Evolutionary conservation across 2,797 vertebrate genomes (phyloP), one percentile per base, ranked within the genome.

Genomic region (Luscinia luscinia): DNA sequence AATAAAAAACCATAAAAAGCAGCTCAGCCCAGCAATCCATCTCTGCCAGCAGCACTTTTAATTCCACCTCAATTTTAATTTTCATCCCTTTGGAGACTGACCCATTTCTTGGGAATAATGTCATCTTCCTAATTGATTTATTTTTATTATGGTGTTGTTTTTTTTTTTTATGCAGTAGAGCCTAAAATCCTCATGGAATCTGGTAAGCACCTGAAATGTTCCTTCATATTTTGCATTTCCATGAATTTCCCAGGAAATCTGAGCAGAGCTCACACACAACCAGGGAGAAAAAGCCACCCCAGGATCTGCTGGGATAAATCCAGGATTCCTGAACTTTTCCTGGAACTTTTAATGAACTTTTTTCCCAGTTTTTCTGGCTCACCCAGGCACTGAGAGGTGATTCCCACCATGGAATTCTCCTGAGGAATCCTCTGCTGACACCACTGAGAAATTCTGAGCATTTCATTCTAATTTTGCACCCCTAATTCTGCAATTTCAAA

Each of bases 351-450:
- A 46, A 23, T 23, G 22, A 23, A 46, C 22, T 46, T 46, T 46
- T 46, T 46, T 46, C 22, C 22, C 22, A 23, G 7, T 0, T 2
- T 0, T 0, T 7, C 6, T 20, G 12, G 15, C 23, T 70, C n/a
- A 11, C 22, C 22, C 41, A 10, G 2, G 9, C 41, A 11, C 38
- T 2, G 13, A 68, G 69, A 19, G 30, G 15, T 27, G 23, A 32
- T 6, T 27, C 43, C 40, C 40, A 4, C 12, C 4, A 4, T 0
- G 5, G 58, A 7, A 5, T 69, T 83, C 78, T 59, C 66, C 61
- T 2, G 11, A 73, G 24, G 30, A 75, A 10, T 38, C 43, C 32
- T 22, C 45, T 46, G 45, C 45, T 46, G 45, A 12, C 22, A 46
- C 12, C 45, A 46, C 45, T 46, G 45, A 24, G 30, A 75, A 75